These are phyloP conservation scores for Pachycephala philippinensis DNA, from an alignment of 2,113 vertebrate species.

Conservation along the genomic window DNA sequence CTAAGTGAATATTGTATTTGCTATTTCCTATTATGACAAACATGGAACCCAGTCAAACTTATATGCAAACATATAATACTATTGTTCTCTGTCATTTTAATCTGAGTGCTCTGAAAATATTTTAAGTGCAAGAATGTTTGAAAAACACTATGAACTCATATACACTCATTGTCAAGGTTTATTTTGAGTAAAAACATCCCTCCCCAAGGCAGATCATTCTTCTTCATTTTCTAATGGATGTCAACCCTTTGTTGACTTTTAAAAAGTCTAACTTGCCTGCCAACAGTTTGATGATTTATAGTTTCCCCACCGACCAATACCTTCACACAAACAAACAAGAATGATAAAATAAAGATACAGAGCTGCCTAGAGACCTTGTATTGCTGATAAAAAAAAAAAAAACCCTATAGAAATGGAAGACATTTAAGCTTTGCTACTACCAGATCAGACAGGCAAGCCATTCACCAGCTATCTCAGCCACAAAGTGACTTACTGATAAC, in stretches of 20 bases:
- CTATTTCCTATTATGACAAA: slow-evolving; percentile 1
- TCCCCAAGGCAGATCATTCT: not conserved
- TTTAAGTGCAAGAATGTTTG: slow-evolving; percentile 37
- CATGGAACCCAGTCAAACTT: not conserved
- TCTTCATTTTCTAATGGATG: not conserved
- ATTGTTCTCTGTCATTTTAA: slow-evolving; percentile 7
- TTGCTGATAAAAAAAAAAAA: not conserved
- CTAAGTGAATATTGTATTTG: not conserved
- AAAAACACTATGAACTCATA: slow-evolving; percentile 24
- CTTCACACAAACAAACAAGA: slow-evolving; percentile 12
- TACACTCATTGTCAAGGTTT: slow-evolving; percentile 23
- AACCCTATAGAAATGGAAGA: not conserved
- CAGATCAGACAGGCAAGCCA: not conserved
- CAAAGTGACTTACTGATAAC: not conserved
- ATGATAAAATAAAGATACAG: not conserved
- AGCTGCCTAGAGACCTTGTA: not conserved
- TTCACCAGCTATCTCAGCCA: not conserved
- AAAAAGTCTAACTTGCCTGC: not conserved
- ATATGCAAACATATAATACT: not conserved
- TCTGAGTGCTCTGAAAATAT: slow-evolving; percentile 14
- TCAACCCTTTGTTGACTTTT: slow-evolving; percentile 3
- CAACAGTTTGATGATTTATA: slow-evolving; percentile 3
- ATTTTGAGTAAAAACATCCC: slow-evolving; percentile 56
- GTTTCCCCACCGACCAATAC: not conserved
- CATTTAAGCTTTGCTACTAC: not conserved